Percentiles rank a stretch among this genome's conserved stretches.
phyloP scores from a whole-genome alignment of 2,113 vertebrate genomes.

The Gopherus flavomarginatus region DNA sequence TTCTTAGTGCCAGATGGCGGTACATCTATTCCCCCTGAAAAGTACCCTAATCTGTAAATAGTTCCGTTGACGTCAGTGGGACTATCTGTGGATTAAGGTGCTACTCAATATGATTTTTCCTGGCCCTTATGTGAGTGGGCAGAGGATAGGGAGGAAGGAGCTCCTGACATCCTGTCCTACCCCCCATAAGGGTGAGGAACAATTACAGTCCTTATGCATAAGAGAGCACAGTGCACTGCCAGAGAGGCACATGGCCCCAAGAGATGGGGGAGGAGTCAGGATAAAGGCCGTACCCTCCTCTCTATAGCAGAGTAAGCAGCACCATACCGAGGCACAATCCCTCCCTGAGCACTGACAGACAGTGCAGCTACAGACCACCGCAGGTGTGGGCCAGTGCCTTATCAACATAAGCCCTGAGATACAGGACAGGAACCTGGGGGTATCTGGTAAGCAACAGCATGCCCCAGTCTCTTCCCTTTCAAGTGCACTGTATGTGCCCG shows the following conservation, averaged over 20 bases:
- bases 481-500: neutral
- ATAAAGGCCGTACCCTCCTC: neutral
- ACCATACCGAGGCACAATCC: neutral
- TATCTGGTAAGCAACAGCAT: neutral
- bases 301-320: neutral
- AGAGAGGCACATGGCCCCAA: neutral
- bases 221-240: neutral
- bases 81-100: neutral
- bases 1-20: neutral
- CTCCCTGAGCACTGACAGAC: neutral
- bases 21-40: fast-evolving
- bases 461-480: neutral
- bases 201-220: neutral
- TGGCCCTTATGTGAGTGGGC: neutral
- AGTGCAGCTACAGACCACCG: neutral
- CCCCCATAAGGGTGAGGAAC: neutral
- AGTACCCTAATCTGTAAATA: neutral
- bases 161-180: neutral
- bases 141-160: neutral
- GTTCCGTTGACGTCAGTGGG: neutral
- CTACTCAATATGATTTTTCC: neutral
- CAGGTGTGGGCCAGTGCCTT: neutral
- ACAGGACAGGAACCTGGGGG: neutral
- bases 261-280: no score
- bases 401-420: neutral